These are phyloP conservation scores for Caretta caretta DNA, from an alignment of 2,113 vertebrate species.

Conservation along the genomic window DNA sequence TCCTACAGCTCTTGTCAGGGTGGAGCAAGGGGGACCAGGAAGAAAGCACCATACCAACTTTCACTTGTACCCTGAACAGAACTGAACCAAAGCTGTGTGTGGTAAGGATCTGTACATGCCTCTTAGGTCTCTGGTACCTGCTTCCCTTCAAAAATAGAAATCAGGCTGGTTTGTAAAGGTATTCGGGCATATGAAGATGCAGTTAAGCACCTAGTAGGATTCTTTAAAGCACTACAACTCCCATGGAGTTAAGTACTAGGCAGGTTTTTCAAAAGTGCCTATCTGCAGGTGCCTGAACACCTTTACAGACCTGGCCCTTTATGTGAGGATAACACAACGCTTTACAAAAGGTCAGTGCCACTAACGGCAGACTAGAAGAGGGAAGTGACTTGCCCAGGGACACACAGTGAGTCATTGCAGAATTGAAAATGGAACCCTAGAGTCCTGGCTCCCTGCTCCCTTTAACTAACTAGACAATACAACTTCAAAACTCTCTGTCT, in stretches of 20 bases:
- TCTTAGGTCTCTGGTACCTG: accelerated
- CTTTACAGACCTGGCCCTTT: background rate
- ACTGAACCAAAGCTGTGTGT: accelerated
- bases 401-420: accelerated
- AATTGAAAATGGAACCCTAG: background rate
- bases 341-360: too few species aligned
- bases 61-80: background rate
- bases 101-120: background rate
- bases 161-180: accelerated
- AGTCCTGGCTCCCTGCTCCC: background rate
- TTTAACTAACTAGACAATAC: accelerated
- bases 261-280: too few species aligned
- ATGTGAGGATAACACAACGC: too few species aligned
- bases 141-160: accelerated
- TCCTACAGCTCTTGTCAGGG: background rate
- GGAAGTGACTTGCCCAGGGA: accelerated
- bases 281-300: background rate
- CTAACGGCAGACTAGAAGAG: background rate
- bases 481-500: background rate
- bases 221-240: background rate
- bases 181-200: background rate
- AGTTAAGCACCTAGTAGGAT: background rate
- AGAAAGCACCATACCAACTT: background rate
- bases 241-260: background rate
- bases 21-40: background rate